These are phyloP conservation scores for Tragelaphus strepsiceros DNA, from an alignment of 2,113 vertebrate genomes.

Conservation along the genomic window DNA sequence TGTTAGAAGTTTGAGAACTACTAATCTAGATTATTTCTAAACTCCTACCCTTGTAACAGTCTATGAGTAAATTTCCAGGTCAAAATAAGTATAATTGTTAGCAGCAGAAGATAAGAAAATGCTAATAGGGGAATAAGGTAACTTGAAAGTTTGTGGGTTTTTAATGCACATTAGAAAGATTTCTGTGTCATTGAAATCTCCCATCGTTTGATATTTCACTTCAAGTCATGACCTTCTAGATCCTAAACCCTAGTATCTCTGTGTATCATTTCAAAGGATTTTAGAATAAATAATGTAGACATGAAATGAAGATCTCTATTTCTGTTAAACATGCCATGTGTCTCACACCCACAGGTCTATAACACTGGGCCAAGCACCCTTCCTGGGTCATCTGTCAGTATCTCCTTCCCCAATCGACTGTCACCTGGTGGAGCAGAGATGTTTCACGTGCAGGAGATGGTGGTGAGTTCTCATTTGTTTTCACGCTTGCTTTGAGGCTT, in stretches of 20 bases:
- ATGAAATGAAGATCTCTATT: not conserved
- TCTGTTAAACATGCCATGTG: not conserved
- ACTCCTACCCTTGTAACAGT: not conserved
- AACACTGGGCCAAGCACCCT: constrained; percentile 97
- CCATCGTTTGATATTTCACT: not conserved
- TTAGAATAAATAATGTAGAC: not conserved
- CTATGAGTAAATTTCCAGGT: not conserved
- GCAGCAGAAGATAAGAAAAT: not conserved
- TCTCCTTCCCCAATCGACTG: constrained; percentile 93
- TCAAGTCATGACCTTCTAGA: not conserved
- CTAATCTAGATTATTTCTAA: not conserved
- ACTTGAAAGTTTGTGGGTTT: not conserved
- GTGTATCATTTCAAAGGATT: not conserved
- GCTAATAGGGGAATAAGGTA: not conserved
- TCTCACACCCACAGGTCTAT: constrained; percentile 85
- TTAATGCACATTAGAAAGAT: not conserved
- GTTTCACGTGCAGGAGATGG: constrained; percentile 90
- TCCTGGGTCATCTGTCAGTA: constrained; percentile 89
- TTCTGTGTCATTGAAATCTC: not conserved
- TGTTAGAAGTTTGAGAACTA: not conserved
- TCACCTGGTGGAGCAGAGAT: constrained; percentile 90
- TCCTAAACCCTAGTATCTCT: not conserved
- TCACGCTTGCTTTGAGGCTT: not conserved
- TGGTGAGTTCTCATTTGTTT: constrained; percentile 82
- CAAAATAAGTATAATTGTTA: not conserved